phyloP scores from a whole-genome alignment of 2,797 vertebrate genomes.

The Aulostomus chinensis region DNA sequence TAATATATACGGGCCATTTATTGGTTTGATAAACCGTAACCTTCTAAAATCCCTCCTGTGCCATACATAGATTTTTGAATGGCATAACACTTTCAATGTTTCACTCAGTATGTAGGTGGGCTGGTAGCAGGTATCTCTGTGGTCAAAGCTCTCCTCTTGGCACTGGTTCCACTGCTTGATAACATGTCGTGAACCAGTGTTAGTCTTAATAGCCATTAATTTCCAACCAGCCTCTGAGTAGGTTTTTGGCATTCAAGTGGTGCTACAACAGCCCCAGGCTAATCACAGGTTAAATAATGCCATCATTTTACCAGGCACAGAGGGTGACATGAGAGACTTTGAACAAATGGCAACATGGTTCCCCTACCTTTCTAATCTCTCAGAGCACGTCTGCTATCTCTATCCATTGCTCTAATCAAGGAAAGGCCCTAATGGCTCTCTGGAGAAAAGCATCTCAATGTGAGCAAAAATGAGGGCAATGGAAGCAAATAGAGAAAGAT shows the following conservation, averaged over 20 bases:
- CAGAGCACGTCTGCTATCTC: background rate
- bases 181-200: slow-evolving; percentile 20
- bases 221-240: slow-evolving; percentile 15
- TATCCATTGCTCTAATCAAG: slow-evolving; percentile 49
- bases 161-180: slow-evolving; percentile 11
- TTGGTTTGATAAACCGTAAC: too few relatives aligned
- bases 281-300: slow-evolving; percentile 27
- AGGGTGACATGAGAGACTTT: slow-evolving; percentile 15
- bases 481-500: slow-evolving; percentile 2
- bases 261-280: slow-evolving; percentile 12
- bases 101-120: too few relatives aligned
- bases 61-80: too few relatives aligned
- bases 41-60: too few relatives aligned
- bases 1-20: too few relatives aligned
- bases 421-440: slow-evolving; percentile 26
- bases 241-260: slow-evolving; percentile 16
- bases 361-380: slow-evolving; percentile 4
- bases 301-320: slow-evolving; percentile 12
- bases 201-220: slow-evolving; percentile 11
- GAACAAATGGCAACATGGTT: slow-evolving; percentile 19
- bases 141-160: background rate
- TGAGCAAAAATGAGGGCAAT: slow-evolving; percentile 15
- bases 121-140: background rate
- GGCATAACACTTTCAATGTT: too few relatives aligned
- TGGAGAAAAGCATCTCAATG: slow-evolving; percentile 16